Conservation (phyloP, 2,888 invertebrate species). For the Lycophotia porphyrea region DNA sequence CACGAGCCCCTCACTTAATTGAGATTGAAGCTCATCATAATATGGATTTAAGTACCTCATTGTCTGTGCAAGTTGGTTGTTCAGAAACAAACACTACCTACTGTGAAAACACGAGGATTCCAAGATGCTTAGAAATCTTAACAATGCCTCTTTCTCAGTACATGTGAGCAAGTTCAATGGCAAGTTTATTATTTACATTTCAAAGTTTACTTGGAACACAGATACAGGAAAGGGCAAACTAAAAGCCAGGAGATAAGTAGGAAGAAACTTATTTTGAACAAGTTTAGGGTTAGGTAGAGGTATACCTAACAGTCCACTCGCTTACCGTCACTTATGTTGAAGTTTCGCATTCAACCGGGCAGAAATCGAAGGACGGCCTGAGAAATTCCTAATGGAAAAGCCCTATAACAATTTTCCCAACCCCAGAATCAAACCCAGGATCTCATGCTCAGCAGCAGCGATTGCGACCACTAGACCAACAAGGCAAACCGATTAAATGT, state of each 20-base stretch:
- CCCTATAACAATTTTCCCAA: no score
- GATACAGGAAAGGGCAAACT: not conserved
- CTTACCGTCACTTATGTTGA: no score
- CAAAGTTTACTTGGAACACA: not conserved
- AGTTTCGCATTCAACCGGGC: no score
- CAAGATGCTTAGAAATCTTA: conserved; percentile 51
- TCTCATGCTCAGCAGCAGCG: no score
- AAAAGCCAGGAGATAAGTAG: not conserved
- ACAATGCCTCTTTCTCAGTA: conserved; percentile 50
- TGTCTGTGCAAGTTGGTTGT: conserved; percentile 22
- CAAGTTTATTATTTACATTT: conserved; percentile 31
- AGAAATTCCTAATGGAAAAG: no score
- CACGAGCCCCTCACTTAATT: not conserved
- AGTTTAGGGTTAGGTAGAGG: no score
- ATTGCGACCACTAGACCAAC: no score
- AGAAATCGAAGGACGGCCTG: no score
- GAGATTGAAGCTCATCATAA: not conserved
- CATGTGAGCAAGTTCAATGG: conserved; percentile 32
- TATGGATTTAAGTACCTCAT: conserved; percentile 6
- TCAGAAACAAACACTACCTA: conserved; percentile 36
- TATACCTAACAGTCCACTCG: no score
- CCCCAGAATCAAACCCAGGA: no score
- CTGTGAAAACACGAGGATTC: conserved; percentile 40
- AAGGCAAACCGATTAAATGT: no score
- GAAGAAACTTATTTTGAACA: not conserved